Conservation (phyloP, 2,888 invertebrate species). For the Chymomyza fuscimana region DNA sequence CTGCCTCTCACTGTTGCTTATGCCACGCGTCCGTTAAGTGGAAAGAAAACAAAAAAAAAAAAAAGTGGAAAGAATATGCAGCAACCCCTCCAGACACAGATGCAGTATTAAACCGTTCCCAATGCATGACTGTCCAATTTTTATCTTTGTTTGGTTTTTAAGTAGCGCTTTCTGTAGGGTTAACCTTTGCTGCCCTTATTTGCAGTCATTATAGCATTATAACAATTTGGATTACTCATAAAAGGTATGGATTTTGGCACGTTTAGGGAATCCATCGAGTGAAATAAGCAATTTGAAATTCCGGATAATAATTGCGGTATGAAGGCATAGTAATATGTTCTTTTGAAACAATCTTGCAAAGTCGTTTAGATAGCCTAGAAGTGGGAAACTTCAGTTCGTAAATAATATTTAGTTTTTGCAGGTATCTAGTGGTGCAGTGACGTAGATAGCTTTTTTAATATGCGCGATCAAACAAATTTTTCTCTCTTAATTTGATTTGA, state of each 20-base stretch:
- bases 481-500: no score
- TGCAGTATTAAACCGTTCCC: not conserved
- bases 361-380: no score
- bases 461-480: no score
- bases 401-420: no score
- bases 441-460: no score
- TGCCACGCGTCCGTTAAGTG: slow-evolving; percentile 41
- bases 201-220: not conserved
- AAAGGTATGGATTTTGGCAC: not conserved
- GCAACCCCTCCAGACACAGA: not conserved
- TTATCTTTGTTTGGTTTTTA: not conserved
- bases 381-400: no score
- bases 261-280: not conserved
- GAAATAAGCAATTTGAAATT: no score
- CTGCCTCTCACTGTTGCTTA: slow-evolving; percentile 36
- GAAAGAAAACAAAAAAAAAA: slow-evolving; percentile 19
- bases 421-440: no score
- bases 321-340: no score
- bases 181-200: not conserved
- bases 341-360: no score
- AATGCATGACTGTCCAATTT: not conserved
- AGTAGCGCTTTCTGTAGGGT: not conserved
- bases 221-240: not conserved
- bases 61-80: not conserved
- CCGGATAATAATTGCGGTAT: no score